phyloP scores from a whole-genome alignment of 2,797 vertebrate species.

The Lagodon rhomboides region DNA sequence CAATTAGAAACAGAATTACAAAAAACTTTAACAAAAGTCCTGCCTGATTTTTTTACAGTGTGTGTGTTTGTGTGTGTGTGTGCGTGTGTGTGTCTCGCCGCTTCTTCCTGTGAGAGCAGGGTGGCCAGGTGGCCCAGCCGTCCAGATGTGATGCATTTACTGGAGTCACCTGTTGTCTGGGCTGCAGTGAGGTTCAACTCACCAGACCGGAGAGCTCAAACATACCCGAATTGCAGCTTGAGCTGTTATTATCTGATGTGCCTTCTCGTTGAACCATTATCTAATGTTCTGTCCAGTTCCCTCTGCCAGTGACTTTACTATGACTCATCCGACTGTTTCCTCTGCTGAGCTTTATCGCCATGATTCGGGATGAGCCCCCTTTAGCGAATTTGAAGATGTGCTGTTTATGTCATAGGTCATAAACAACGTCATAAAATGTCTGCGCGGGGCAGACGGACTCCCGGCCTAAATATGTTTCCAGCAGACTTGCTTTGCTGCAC shows the following conservation, averaged over 20 bases:
- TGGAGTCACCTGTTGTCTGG: constrained; percentile 56
- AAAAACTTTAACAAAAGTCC: not conserved
- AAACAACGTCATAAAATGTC: constrained; percentile 64
- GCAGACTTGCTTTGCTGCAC: constrained; percentile 32
- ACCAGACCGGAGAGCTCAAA: constrained; percentile 28
- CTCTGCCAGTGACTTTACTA: constrained; percentile 23
- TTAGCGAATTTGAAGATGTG: constrained; percentile 61
- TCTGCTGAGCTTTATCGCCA: constrained; percentile 45
- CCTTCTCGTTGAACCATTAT: not conserved
- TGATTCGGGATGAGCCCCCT: constrained; percentile 26
- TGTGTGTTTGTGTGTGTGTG: not conserved
- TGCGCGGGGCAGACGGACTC: constrained; percentile 41
- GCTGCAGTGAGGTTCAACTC: constrained; percentile 24
- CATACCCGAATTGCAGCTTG: not conserved
- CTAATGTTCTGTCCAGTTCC: constrained; percentile 1
- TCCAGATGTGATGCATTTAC: constrained; percentile 62
- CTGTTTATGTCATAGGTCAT: constrained; percentile 64
- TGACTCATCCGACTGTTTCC: constrained; percentile 42
- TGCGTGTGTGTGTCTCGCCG: constrained; percentile 20
- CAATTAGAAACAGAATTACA: too few species aligned
- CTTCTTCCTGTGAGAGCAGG: constrained; percentile 39
- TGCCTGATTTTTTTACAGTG: constrained; percentile 18
- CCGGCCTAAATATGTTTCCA: constrained; percentile 28
- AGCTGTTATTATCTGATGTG: not conserved
- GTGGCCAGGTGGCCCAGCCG: constrained; percentile 53